These are phyloP conservation scores for Steinernema scapterisci DNA, from an alignment of 2,888 invertebrate species.

Conservation along the genomic window DNA sequence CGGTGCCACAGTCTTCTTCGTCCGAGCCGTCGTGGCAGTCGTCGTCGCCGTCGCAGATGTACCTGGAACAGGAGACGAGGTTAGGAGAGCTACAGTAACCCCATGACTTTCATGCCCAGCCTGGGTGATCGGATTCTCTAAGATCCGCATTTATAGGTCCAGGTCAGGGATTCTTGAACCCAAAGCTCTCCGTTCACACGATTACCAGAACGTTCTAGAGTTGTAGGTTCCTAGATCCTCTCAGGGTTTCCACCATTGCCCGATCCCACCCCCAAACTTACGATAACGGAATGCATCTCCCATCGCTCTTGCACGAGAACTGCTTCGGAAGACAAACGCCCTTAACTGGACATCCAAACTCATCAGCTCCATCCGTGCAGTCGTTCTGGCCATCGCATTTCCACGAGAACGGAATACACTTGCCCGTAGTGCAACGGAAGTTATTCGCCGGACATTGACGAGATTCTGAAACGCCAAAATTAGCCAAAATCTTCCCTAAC, in stretches of 20 bases:
- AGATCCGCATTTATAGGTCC: background rate
- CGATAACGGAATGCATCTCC: conserved; percentile 35
- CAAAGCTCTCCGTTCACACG: no score
- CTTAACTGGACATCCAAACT: conserved; percentile 40
- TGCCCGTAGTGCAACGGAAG: conserved; percentile 77
- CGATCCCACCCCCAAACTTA: no score
- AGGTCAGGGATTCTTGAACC: background rate
- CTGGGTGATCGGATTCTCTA: no score
- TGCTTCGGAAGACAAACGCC: conserved; percentile 33
- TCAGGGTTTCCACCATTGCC: no score
- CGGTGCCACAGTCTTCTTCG: conserved; percentile 72
- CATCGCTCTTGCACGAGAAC: conserved; percentile 37
- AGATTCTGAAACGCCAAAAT: conserved; percentile 36
- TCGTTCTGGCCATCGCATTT: conserved; percentile 78
- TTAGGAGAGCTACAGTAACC: no score
- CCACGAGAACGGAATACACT: conserved; percentile 81
- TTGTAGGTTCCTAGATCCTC: no score
- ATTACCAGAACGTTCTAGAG: no score
- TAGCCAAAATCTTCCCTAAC: background rate
- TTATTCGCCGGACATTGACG: conserved; percentile 58
- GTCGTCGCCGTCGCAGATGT: conserved; percentile 73
- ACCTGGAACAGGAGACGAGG: conserved; percentile 27
- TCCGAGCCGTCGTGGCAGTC: conserved; percentile 75
- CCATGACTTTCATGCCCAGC: no score
- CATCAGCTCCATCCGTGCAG: conserved; percentile 77